Evolutionary conservation across 2,888 invertebrate genomes (phyloP).

Genomic region (Lycophotia porphyrea): DNA sequence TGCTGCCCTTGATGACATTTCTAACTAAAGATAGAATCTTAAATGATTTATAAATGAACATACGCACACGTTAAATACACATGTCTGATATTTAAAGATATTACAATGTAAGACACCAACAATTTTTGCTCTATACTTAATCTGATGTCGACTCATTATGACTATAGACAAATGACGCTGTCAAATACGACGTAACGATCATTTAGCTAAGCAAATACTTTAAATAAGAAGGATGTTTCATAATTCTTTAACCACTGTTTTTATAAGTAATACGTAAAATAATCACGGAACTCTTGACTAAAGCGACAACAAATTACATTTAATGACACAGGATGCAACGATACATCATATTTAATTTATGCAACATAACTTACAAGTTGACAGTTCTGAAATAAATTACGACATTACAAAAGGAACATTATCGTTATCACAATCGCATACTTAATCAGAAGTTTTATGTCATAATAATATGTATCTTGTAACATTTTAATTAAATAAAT

Average conservation of each 20-base stretch:
- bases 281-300: conserved; percentile 26
- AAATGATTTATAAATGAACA: conserved; percentile 25
- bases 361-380: conserved; percentile 17
- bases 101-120: conserved; percentile 25
- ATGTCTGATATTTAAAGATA: conserved; percentile 14
- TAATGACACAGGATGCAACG: conserved; percentile 23
- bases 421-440: conserved; percentile 12
- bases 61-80: background rate
- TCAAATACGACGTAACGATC: conserved; percentile 12
- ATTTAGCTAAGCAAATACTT: conserved; percentile 19
- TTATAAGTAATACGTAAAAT: conserved; percentile 22
- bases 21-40: conserved; percentile 32
- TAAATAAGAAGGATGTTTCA: conserved; percentile 6
- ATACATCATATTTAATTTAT: conserved; percentile 34
- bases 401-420: background rate
- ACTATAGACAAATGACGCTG: conserved; percentile 19
- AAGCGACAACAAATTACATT: conserved; percentile 22
- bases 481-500: background rate
- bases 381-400: conserved; percentile 34
- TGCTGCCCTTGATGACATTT: conserved; percentile 25
- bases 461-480: background rate
- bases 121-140: background rate
- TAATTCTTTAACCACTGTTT: conserved; percentile 23
- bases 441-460: conserved; percentile 8
- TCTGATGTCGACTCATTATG: background rate